A percentile compares a stretch with the other conserved stretches of the same genome.
phyloP scores from a whole-genome alignment of 2,888 invertebrate species.

The Scaptomyza reducta region DNA sequence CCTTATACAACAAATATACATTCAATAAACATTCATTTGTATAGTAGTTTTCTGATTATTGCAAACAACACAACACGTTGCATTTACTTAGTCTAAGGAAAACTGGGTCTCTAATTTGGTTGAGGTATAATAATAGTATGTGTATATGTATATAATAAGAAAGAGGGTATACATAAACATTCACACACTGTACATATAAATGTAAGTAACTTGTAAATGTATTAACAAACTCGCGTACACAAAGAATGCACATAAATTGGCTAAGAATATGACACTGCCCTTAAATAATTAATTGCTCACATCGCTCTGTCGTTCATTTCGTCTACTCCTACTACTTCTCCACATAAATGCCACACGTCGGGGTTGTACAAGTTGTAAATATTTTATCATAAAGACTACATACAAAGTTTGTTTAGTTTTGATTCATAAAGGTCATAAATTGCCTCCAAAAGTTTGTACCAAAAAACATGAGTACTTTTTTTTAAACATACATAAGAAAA shows the following conservation, averaged over 20 bases:
- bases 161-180: constrained; percentile 20
- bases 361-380: constrained; percentile 48
- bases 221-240: constrained; percentile 54
- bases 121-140: constrained; percentile 12
- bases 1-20: constrained; percentile 56
- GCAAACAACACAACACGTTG: constrained; percentile 45
- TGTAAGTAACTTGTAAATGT: constrained; percentile 41
- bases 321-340: not conserved
- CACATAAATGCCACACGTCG: constrained; percentile 42
- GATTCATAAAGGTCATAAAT: constrained; percentile 64
- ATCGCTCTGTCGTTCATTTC: constrained; percentile 8
- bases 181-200: constrained; percentile 23
- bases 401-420: constrained; percentile 56
- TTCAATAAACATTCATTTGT: constrained; percentile 8
- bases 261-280: constrained; percentile 63
- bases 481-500: constrained; percentile 39
- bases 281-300: constrained; percentile 43
- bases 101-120: constrained; percentile 51
- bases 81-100: constrained; percentile 48
- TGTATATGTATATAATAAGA: constrained; percentile 28
- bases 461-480: constrained; percentile 67
- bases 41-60: constrained; percentile 37
- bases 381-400: constrained; percentile 47
- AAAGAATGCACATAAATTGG: constrained; percentile 60
- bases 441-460: constrained; percentile 76